phyloP scores from a whole-genome alignment of 2,113 vertebrate species.

The Nansenia antarctica region DNA sequence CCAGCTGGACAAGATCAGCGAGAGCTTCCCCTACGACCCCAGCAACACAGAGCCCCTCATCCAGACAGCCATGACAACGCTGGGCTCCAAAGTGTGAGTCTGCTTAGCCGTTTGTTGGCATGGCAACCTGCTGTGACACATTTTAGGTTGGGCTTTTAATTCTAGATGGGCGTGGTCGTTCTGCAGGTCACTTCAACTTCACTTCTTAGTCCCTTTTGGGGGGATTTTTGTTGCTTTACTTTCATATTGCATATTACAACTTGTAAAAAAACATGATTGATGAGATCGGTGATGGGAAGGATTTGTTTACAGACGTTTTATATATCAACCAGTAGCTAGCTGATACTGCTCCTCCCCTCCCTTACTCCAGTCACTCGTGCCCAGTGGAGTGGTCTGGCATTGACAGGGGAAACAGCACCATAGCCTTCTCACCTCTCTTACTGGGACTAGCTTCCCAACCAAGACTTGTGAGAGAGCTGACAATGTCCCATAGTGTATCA shows the following conservation, averaged over 20 bases:
- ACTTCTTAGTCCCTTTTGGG: too few species aligned
- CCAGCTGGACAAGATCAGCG: slow-evolving; percentile 90
- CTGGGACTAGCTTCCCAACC: not conserved
- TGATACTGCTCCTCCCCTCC: not conserved
- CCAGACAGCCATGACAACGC: slow-evolving; percentile 95
- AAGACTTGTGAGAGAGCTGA: not conserved
- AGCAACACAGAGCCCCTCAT: slow-evolving; percentile 88
- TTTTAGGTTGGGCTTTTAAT: not conserved
- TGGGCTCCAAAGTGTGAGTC: slow-evolving; percentile 97
- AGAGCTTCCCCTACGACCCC: slow-evolving; percentile 86
- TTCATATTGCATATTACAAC: too few species aligned
- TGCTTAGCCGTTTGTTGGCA: not conserved
- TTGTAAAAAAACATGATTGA: too few species aligned
- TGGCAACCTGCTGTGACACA: not conserved
- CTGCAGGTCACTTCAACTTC: too few species aligned
- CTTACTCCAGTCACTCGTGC: not conserved
- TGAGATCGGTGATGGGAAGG: slow-evolving; percentile 94
- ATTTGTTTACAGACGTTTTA: not conserved
- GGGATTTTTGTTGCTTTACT: too few species aligned
- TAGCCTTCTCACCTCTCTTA: not conserved
- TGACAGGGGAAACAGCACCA: not conserved
- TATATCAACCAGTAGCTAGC: not conserved
- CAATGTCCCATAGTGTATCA: too few species aligned
- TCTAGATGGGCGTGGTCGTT: too few species aligned
- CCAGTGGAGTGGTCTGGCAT: not conserved